Evolutionary conservation across 2,113 vertebrate genomes (phyloP).

Genomic region (Cichladusa arquata): DNA sequence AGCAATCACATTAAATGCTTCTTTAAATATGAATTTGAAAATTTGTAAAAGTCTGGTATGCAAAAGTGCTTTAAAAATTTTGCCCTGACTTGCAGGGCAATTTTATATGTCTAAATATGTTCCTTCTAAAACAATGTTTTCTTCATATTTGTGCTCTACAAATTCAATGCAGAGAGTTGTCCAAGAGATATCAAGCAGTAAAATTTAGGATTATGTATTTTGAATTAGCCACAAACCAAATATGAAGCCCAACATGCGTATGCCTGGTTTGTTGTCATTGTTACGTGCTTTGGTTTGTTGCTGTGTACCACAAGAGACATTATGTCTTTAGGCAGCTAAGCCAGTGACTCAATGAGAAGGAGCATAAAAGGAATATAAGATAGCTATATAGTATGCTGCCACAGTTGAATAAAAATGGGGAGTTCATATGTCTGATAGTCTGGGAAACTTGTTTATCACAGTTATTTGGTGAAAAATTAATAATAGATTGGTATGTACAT

Average conservation of each 20-base stretch:
- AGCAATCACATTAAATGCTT: not conserved
- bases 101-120: not conserved
- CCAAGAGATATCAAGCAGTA: not conserved
- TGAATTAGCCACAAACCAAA: not conserved
- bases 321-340: not conserved
- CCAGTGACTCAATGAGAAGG: not conserved
- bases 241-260: accelerated
- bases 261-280: not conserved
- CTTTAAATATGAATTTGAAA: slow-evolving; percentile 26
- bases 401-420: not conserved
- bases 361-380: not conserved
- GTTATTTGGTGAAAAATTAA: not conserved
- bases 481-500: not conserved
- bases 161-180: not conserved
- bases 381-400: not conserved
- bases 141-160: not conserved
- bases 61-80: not conserved
- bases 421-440: not conserved
- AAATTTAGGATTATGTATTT: not conserved
- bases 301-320: not conserved
- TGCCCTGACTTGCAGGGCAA: not conserved
- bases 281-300: not conserved
- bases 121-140: not conserved
- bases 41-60: not conserved
- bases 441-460: not conserved